These are phyloP conservation scores for Aviceda subcristata DNA, from an alignment of 2,113 vertebrate species.

Conservation along the genomic window DNA sequence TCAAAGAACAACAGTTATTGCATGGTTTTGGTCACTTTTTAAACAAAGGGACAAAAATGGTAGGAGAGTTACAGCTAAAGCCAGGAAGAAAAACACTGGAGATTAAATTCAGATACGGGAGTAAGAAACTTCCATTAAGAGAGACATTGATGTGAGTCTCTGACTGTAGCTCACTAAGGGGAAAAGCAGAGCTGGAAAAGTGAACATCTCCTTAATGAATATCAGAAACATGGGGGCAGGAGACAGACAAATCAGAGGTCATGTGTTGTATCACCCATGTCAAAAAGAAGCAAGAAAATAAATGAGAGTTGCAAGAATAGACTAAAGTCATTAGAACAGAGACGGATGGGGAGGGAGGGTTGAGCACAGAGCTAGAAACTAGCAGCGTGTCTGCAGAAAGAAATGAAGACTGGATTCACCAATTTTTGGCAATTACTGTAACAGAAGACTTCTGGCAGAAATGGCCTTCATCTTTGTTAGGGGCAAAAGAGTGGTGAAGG, in stretches of 20 bases:
- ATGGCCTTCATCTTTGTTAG: not conserved
- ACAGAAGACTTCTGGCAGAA: not conserved
- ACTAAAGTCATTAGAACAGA: not conserved
- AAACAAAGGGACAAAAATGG: not conserved
- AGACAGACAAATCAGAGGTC: constrained; percentile 26
- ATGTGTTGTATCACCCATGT: not conserved
- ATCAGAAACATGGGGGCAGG: not conserved
- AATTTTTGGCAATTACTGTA: not conserved
- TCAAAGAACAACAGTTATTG: not conserved
- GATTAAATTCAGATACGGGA: not conserved
- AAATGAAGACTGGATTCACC: not conserved
- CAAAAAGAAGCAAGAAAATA: constrained; percentile 45
- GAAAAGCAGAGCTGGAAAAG: not conserved
- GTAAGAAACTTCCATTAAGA: not conserved
- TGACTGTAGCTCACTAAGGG: not conserved
- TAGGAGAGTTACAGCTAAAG: not conserved
- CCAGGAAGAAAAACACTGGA: not conserved
- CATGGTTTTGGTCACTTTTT: not conserved
- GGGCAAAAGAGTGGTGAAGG: not conserved
- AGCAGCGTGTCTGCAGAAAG: not conserved
- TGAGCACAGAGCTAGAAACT: not conserved
- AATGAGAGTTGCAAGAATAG: constrained; percentile 22
- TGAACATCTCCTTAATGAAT: constrained; percentile 7
- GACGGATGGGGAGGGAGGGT: not conserved
- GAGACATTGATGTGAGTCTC: not conserved